Evolutionary conservation across 2,113 vertebrate species (phyloP).

Genomic region (Zootoca vivipara): DNA sequence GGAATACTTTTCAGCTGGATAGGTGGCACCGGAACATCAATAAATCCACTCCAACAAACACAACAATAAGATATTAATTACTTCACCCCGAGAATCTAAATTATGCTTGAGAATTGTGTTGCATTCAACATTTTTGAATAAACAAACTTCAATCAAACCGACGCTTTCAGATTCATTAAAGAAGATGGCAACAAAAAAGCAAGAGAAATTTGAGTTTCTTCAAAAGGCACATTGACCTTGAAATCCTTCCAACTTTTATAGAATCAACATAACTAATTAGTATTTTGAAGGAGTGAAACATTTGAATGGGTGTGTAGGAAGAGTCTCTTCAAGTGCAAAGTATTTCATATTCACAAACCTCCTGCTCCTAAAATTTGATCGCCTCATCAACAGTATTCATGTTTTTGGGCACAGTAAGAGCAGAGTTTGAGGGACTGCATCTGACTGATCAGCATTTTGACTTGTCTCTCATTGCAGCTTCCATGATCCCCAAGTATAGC

Average conservation of each 20-base stretch:
- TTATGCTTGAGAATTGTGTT: conserved; percentile 10
- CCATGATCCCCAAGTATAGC: neutral
- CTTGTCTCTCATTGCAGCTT: neutral
- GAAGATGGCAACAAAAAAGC: neutral
- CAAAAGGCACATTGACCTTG: conserved; percentile 43
- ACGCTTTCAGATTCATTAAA: conserved; percentile 44
- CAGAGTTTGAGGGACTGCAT: neutral
- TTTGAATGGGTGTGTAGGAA: neutral
- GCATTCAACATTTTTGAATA: conserved; percentile 48
- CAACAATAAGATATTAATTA: conserved; percentile 48
- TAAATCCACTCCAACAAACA: conserved; percentile 32
- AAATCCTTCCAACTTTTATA: conserved; percentile 24
- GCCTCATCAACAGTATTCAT: conserved; percentile 4
- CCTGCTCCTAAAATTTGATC: neutral
- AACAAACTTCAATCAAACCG: conserved; percentile 57
- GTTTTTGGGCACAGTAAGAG: neutral
- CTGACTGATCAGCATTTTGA: neutral
- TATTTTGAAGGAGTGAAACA: conserved; percentile 15
- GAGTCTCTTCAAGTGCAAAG: neutral
- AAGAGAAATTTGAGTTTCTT: conserved; percentile 32
- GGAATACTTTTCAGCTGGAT: neutral
- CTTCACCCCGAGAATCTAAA: conserved; percentile 46
- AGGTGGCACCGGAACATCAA: conserved; percentile 12
- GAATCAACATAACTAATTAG: conserved; percentile 19
- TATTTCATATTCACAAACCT: neutral